A percentile compares a stretch with the other conserved stretches of the same genome.
Conservation (phyloP, 2,113 vertebrate genomes). For the Clarias magur region DNA sequence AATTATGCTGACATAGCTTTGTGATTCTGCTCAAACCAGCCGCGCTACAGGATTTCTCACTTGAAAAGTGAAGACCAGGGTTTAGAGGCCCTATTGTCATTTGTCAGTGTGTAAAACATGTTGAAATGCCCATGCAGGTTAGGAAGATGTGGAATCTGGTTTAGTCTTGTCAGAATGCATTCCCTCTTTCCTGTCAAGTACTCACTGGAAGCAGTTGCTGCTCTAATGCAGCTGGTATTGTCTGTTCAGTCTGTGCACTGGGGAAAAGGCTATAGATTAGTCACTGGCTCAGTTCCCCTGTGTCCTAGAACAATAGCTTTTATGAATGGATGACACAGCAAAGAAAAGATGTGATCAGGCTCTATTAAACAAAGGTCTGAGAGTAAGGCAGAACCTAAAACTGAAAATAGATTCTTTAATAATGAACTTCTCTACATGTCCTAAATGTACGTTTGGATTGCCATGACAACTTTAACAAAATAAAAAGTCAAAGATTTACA, state of each 20-base stretch:
- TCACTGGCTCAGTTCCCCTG: slow-evolving; percentile 68
- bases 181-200: slow-evolving; percentile 51
- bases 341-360: slow-evolving; percentile 13
- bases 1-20: not conserved
- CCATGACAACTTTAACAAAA: not conserved
- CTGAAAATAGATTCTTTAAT: not conserved
- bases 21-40: not conserved
- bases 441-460: not conserved
- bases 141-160: slow-evolving; percentile 63
- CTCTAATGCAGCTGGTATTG: slow-evolving; percentile 70
- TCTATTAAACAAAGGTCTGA: slow-evolving; percentile 15
- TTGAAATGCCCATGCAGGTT: slow-evolving; percentile 49
- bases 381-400: not conserved
- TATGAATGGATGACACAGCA: slow-evolving; percentile 50
- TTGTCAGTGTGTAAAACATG: slow-evolving; percentile 33
- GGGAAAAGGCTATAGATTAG: slow-evolving; percentile 68
- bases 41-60: not conserved
- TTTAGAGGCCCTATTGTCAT: not conserved
- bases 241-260: slow-evolving; percentile 72
- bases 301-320: slow-evolving; percentile 70
- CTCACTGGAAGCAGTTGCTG: slow-evolving; percentile 58
- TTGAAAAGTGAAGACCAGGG: not conserved
- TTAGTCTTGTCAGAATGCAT: slow-evolving; percentile 64
- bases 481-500: not conserved
- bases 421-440: not conserved